Conservation (phyloP, 2,888 invertebrate species). For the Ischnura elegans region DNA sequence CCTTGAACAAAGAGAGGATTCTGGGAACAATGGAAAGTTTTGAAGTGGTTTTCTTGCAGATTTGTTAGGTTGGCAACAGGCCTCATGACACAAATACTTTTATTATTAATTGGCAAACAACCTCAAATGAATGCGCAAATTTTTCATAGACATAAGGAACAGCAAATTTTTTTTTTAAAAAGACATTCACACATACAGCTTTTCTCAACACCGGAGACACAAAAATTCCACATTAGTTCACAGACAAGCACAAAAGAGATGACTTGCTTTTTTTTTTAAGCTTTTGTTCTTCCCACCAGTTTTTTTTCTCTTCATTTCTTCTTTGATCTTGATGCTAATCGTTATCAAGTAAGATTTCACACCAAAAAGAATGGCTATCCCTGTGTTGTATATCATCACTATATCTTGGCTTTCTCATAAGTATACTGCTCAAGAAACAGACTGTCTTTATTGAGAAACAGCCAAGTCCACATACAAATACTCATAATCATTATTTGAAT, state of each 20-base stretch:
- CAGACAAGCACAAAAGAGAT: constrained; percentile 54
- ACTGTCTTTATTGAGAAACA: constrained; percentile 54
- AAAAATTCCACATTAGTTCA: constrained; percentile 61
- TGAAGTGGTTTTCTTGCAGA: constrained; percentile 50
- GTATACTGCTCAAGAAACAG: constrained; percentile 44
- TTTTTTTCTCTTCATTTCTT: constrained; percentile 50
- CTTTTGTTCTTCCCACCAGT: constrained; percentile 49
- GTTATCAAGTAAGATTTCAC: constrained; percentile 34
- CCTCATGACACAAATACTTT: constrained; percentile 65
- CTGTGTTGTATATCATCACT: constrained; percentile 49
- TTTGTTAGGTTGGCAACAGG: constrained; percentile 59
- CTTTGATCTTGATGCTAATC: constrained; percentile 34
- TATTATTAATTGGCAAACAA: constrained; percentile 59
- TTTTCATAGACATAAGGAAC: constrained; percentile 64
- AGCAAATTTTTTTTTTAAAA: constrained; percentile 63
- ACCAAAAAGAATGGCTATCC: constrained; percentile 37
- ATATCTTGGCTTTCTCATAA: constrained; percentile 58
- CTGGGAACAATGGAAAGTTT: constrained; percentile 45
- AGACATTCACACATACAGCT: constrained; percentile 66
- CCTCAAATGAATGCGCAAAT: constrained; percentile 62
- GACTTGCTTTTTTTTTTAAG: constrained; percentile 50
- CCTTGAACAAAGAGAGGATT: constrained; percentile 6
- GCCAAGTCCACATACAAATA: constrained; percentile 58
- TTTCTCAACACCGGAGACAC: constrained; percentile 66
- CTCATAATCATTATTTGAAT: constrained; percentile 34